Conservation (phyloP, 2,888 invertebrate genomes). For the Sclerodermus sp. region DNA sequence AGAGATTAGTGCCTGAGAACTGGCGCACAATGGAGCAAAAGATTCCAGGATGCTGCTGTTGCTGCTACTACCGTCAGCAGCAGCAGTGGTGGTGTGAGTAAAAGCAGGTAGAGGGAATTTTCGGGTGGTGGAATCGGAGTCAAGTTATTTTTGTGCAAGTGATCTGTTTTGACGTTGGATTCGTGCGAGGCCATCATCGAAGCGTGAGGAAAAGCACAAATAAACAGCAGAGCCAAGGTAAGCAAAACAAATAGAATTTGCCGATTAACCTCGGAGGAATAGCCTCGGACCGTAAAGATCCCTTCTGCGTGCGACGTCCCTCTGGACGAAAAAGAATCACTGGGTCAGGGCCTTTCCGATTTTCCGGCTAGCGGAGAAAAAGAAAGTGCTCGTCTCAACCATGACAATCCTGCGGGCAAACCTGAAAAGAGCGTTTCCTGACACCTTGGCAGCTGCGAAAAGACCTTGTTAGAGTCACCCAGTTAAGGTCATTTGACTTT, state of each 20-base stretch:
- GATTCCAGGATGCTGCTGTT: no score
- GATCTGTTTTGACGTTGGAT: constrained; percentile 35
- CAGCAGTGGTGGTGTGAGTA: no score
- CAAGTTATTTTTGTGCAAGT: not conserved
- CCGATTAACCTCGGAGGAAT: constrained; percentile 32
- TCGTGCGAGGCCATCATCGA: not conserved
- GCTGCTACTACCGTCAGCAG: no score
- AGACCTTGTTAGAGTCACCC: no score
- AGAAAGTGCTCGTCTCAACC: not conserved
- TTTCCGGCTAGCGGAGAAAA: constrained; percentile 1
- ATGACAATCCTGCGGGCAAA: constrained; percentile 16
- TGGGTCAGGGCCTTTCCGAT: constrained; percentile 36
- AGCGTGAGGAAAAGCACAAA: constrained; percentile 15
- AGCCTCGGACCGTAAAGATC: not conserved
- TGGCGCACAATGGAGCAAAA: no score
- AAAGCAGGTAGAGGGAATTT: no score
- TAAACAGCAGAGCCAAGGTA: constrained; percentile 15
- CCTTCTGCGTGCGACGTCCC: not conserved
- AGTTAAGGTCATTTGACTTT: no score
- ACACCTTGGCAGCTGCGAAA: no score
- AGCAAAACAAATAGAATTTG: constrained; percentile 41
- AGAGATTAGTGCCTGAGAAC: not conserved
- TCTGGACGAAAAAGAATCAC: constrained; percentile 7
- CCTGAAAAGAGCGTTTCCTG: no score
- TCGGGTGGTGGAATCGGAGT: no score